Evolutionary conservation across 2,797 vertebrate species (phyloP), one percentile per base, ranked within the genome.

Genomic region (Microctenopoma lineatum): DNA sequence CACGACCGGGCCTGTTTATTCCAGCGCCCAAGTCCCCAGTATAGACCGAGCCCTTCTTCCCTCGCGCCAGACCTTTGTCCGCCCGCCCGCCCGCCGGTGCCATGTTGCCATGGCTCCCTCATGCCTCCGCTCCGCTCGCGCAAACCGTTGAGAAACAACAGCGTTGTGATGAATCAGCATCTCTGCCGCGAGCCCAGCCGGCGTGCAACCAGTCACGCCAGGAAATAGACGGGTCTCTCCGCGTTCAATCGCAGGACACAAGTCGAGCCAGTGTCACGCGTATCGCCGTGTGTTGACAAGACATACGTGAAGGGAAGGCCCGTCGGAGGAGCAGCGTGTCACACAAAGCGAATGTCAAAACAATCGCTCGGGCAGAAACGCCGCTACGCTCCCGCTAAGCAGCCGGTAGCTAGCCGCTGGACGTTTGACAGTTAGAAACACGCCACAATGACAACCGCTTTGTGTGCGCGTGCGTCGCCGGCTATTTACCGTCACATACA

Each of bases 161-260:
- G 84, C 92, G 94, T 93, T 92, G 90, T 95, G 95, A 95, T 95
- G 95, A 96, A 93, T 96, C 95, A 95, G 95, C 96, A 94, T 87
- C 86, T 91, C 71, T 63, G 75, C 65, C 63, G 58, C 57, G 71
- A 75, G 73, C 72, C 57, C 75, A 50, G 63, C 69, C 73, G 73
- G 72, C 39, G 67, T 21, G 46, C 54, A 11, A 15, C 16, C 72
- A 36, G 62, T 42, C 57, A 14, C 64, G 34, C 63, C 46, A 27
- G 70, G 57, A 72, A 76, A 83, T 21, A 63, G 62, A 45, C 64
- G 1, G 16, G 2, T 41, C 4, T 50, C 39, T 11, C 25, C 25
- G n/a, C 12, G 57, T 51, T 39, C 21, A 39, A 41, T 69, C 48
- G 65, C 6, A 8, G 59, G 25, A 10, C 36, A 8, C 25, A n/a